These are phyloP conservation scores for Oncorhynchus clarkii DNA, from an alignment of 2,113 vertebrate genomes.

Conservation along the genomic window DNA sequence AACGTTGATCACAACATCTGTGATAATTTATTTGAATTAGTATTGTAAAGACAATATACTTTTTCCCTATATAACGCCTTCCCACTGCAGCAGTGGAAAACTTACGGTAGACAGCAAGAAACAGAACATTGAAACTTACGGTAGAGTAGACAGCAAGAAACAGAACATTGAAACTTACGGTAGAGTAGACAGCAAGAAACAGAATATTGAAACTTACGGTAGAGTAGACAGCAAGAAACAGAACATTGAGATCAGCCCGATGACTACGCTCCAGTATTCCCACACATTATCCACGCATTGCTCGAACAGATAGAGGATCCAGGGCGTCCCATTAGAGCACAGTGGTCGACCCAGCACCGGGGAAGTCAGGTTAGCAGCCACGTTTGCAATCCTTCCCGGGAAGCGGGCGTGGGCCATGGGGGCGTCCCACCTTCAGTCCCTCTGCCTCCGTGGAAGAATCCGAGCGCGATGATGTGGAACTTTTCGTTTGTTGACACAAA, in stretches of 20 bases:
- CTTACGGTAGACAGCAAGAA: constrained; percentile 13
- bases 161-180: constrained; percentile 64
- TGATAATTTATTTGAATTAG: no score
- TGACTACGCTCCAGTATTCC: constrained; percentile 70
- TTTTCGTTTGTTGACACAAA: no score
- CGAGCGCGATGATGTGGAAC: neutral
- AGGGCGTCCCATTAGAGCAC: constrained; percentile 67
- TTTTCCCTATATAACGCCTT: neutral
- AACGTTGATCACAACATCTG: no score
- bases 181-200: constrained; percentile 32
- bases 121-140: constrained; percentile 64
- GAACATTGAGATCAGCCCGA: constrained; percentile 71
- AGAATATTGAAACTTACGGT: constrained; percentile 62
- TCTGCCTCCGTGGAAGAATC: neutral
- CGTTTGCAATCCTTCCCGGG: constrained; percentile 43
- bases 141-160: constrained; percentile 19
- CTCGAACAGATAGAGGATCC: constrained; percentile 73
- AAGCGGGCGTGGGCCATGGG: constrained; percentile 49
- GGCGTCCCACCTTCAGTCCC: neutral
- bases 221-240: constrained; percentile 46
- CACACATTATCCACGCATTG: constrained; percentile 69
- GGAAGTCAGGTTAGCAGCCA: constrained; percentile 48
- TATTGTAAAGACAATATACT: no score
- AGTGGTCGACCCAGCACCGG: constrained; percentile 37
- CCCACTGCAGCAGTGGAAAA: no score